Evolutionary conservation across 2,113 vertebrate genomes (phyloP), one percentile per base, ranked within the genome.

Genomic region (Gymnorhina tibicen): DNA sequence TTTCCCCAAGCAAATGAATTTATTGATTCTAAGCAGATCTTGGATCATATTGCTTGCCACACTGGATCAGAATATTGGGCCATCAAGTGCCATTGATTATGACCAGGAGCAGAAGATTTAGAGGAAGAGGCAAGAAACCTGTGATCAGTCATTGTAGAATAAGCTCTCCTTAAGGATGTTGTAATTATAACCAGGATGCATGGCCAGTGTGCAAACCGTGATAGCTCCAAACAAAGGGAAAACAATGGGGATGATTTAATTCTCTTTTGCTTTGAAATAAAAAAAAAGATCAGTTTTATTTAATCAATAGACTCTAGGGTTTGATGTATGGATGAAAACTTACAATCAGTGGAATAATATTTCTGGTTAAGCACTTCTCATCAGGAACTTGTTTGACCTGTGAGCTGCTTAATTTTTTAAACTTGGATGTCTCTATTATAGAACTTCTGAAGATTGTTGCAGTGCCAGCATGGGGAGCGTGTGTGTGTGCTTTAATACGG

Each of bases 301-400:
- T 93, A 92, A 95, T 96, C 88, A 96, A 93, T 82, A 78, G 87
- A 39, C 59, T 85, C 26, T 19, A 52, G 67, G 79, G 59, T 92
- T 93, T 88, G 83, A 75, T 59, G 52, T 91, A 63, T 56, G 84
- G 95, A 79, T 87, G 91, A 88, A 97, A 92, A 96, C 85, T 96
- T 87, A 85, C 6, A 74, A 81, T 72, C 85, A 77, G 85, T 76
- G 85, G 49, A 93, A 89, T 83, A 72, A 70, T 81, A 89, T 84
- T 89, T 94, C 81, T 89, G 44, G 56, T 70, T 93, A 96, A 95
- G 88, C 70, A 87, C 83, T 91, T 97, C 96, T 91, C 87, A 91
- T 92, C 89, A 70, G 94, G 92, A 95, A 69, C 80, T 72, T 72
- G 17, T 95, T 95, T 96, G 95, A 97, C 96, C 95, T 92, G 79